A percentile compares a stretch with the other conserved stretches of the same genome.
phyloP scores from a whole-genome alignment of 2,888 invertebrate genomes.

The Tanytarsus gracilentus region DNA sequence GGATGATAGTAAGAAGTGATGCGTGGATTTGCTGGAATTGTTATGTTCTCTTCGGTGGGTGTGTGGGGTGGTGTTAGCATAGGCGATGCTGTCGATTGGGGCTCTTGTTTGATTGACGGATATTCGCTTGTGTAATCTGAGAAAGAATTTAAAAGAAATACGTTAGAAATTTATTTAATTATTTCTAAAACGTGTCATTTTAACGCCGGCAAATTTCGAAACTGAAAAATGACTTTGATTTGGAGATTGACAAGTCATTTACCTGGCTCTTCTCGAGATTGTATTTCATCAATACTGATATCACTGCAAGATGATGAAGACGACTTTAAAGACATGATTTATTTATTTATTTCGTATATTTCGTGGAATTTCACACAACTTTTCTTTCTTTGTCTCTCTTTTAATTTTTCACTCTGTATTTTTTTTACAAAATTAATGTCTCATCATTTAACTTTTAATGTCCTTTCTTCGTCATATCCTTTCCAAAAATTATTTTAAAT shows the following conservation, averaged over 20 bases:
- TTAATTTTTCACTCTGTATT: too few relatives aligned
- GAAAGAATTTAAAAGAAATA: constrained; percentile 6
- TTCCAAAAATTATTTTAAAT: too few relatives aligned
- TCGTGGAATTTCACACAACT: constrained; percentile 4
- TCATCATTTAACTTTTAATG: constrained; percentile 12
- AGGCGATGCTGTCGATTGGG: constrained; percentile 48
- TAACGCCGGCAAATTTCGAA: not conserved
- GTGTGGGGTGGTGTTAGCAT: constrained; percentile 65
- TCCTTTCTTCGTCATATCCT: constrained; percentile 4
- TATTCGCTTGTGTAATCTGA: constrained; percentile 53
- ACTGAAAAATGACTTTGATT: not conserved
- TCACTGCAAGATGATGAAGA: constrained; percentile 42
- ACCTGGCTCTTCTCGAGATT: constrained; percentile 41
- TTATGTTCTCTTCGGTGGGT: constrained; percentile 49
- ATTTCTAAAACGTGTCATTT: constrained; percentile 7
- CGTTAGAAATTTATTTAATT: constrained; percentile 2
- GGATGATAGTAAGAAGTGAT: constrained; percentile 14
- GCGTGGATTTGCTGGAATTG: not conserved
- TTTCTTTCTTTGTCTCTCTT: constrained; percentile 18
- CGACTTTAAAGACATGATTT: constrained; percentile 41
- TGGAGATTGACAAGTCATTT: constrained; percentile 13
- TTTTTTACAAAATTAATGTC: constrained; percentile 12
- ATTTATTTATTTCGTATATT: not conserved
- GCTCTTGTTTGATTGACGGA: constrained; percentile 49
- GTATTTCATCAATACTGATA: constrained; percentile 44